Percentiles rank a stretch among this genome's conserved stretches.
These are phyloP conservation scores for Lepidothrix coronata DNA, from an alignment of 2,113 vertebrate genomes.

Conservation along the genomic window DNA sequence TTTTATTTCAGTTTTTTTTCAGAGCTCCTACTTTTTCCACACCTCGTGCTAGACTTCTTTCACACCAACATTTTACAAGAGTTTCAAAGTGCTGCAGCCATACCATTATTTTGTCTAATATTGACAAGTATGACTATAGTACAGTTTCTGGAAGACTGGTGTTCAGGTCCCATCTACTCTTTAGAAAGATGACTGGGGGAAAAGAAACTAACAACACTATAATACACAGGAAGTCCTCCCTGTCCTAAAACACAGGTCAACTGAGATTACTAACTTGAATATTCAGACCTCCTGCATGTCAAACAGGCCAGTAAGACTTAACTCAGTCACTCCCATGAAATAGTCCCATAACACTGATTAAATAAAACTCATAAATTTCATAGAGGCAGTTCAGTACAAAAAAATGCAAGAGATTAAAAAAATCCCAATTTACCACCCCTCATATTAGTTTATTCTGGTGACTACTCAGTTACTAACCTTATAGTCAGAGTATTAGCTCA, in stretches of 20 bases:
- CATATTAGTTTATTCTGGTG: background rate
- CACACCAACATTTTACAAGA: background rate
- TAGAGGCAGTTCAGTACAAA: background rate
- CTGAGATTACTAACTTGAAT: background rate
- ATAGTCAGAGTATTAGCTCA: background rate
- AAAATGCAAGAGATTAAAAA: background rate
- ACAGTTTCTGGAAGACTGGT: background rate
- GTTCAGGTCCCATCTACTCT: background rate
- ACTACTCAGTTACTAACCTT: background rate
- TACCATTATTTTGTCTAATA: background rate
- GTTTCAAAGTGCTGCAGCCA: background rate
- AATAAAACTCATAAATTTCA: background rate
- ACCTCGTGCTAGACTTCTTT: background rate
- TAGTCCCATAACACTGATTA: background rate
- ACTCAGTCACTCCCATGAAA: background rate
- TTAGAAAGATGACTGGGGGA: background rate
- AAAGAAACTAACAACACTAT: accelerated
- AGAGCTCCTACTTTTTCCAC: background rate
- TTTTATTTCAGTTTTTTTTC: background rate
- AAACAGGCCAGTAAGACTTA: background rate
- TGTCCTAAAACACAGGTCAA: background rate
- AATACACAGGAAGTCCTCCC: background rate
- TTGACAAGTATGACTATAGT: background rate
- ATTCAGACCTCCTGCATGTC: background rate
- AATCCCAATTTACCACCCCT: background rate